Base-by-base conservation (phyloP, 1,140 invertebrate species). In the Saccostrea cuccullata region DNA sequence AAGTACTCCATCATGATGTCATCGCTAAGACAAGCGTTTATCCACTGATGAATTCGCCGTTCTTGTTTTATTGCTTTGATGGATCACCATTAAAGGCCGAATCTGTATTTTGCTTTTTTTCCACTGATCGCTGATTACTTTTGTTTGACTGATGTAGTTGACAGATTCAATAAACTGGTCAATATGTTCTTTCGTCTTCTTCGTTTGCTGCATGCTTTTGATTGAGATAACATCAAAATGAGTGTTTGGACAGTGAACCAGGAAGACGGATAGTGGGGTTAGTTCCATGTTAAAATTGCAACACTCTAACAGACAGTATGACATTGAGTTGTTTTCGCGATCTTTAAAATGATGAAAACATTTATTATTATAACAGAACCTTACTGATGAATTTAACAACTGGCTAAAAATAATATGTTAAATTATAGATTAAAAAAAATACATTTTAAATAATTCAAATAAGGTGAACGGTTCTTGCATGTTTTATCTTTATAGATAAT, bases 101-200 rank as follows among this genome's bases (percentile, higher is more conserved):
- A 77, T 77, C 70, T 77, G 70, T 47, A 47, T 6, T 30, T 77
- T 77, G 70, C 23, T 77, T 77, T 77, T 67, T 36, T 77, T 77
- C 26, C 70, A 13, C 70, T 77, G 70, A 77, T 77, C 70, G 23
- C 70, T 77, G 70, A 77, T 77, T 77, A 77, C 70, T 36, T 77
- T 77, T 77, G 70, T 77, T 77, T 77, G 70, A 77, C 70, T 77
- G 70, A 77, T 77, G 70, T 77, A 15, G 70, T 77, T 77, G 70
- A 77, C 70, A 77, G 70, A 77, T 77, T 77, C 23, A 77, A 77
- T 77, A 77, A 77, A 77, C 70, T 77, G 70, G 70, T 77, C 70
- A 77, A 77, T 77, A 77, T 77, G 70, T 77, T 30, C 70, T 77
- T 36, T 11, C 13, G 23, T 77, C 30, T 26, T 77, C 70, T 77